These are phyloP conservation scores for Sialia sialis DNA, from an alignment of 2,113 vertebrate genomes.

Conservation along the genomic window DNA sequence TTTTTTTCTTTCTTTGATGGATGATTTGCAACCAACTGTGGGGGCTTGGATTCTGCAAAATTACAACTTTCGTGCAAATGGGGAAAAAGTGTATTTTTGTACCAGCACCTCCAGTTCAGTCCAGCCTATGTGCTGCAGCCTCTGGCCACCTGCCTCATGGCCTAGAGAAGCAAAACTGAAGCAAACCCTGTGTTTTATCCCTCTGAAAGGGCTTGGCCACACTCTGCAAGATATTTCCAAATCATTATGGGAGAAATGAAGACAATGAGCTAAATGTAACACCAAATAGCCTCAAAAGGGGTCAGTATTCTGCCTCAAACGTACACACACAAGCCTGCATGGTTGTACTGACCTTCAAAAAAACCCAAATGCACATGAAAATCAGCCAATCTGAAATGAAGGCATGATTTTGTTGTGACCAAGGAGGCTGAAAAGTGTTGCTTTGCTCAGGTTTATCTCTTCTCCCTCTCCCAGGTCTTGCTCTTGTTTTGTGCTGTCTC, in stretches of 20 bases:
- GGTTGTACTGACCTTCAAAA: background rate
- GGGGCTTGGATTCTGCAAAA: background rate
- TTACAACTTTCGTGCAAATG: background rate
- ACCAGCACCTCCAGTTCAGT: background rate
- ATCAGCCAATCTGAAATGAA: background rate
- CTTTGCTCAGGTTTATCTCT: background rate
- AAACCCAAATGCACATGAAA: background rate
- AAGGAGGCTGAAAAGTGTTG: background rate
- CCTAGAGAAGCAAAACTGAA: background rate
- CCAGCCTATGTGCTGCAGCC: background rate
- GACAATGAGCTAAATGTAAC: background rate
- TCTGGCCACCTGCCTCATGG: rapidly evolving
- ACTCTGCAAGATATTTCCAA: background rate
- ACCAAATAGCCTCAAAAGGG: background rate
- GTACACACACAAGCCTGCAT: background rate
- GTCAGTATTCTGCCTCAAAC: background rate
- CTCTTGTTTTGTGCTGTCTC: rapidly evolving
- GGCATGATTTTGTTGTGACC: background rate
- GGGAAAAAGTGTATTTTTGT: background rate
- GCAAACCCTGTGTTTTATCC: background rate
- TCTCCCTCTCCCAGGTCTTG: background rate
- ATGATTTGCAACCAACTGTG: background rate
- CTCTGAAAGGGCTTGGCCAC: rapidly evolving
- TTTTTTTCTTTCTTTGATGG: background rate
- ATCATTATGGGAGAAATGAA: background rate